Base-by-base conservation (phyloP, 1,140 invertebrate species). In the Drosophila pachea region DNA sequence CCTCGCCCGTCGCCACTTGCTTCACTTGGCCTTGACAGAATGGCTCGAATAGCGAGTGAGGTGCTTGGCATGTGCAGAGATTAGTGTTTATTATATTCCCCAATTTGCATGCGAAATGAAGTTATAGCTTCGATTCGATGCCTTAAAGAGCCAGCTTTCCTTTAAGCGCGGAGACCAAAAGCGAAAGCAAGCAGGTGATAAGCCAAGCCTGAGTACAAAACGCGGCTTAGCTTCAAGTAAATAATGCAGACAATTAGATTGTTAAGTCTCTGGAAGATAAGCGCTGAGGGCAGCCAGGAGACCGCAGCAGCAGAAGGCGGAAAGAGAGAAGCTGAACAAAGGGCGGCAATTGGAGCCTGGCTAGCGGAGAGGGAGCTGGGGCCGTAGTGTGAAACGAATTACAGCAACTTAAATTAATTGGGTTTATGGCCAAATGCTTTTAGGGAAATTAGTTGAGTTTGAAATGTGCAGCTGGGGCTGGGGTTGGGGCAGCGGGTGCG, bases 371-470 rank as follows among this genome's bases (percentile, higher is more conserved):
- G 11, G 0, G 35, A 14, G 12, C 5, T 42, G 35, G 3, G n/a
- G 38, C 6, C 56, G 62, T 72, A 67, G 79, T 79, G 73, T 73
- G 73, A 78, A 68, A 68, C 62, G 66, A 84, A 84, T 78, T 84
- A 71, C 76, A 68, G 63, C 76, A 84, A 86, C 73, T 84, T 86
- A 86, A 84, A 86, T 84, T 84, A 84, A 84, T 84, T 84, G 81
- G 84, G 81, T 84, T 84, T 86, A 84, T 84, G 81, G 79, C 73
- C 43, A 86, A 84, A 84, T 84, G 79, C 79, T 84, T 84, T 84
- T 84, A 84, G 81, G 73, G 67, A 86, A 84, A 84, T 84, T 84
- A 84, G 81, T 74, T 66, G 43, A 79, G 61, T 78, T 75, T 73
- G 58, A 73, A 63, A 69, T 72, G 60, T 59, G 69, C 62, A 71